Evolutionary conservation across 1,140 invertebrate species (phyloP), one percentile per base, ranked within the genome.

Genomic region (Pogonomyrmex californicus): DNA sequence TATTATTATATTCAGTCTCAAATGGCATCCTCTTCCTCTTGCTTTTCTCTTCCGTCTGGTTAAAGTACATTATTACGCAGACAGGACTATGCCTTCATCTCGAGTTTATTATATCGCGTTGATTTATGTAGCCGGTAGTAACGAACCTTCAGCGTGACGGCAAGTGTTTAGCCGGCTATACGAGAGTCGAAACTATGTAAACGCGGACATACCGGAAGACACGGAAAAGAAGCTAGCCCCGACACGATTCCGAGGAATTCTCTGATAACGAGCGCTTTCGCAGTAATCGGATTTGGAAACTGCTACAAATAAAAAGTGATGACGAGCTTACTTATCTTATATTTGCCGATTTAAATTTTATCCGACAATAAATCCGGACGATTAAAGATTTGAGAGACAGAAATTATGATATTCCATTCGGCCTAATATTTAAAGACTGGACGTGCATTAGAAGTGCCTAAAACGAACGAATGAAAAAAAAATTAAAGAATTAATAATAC

Each of bases 281-380:
- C 23, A 12, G 71, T 91, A 91, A 91, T 91, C 88, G 88, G 86
- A 91, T 91, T 87, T 85, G 71, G 23, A 90, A 92, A 90, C 81
- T 90, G 86, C 89, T 91, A 90, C 88, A 87, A 90, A 91, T 83
- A 87, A 89, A 88, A 91, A 91, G 89, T 86, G 90, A 91, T 75
- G 87, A 88, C 49, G 51, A 47, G 17, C 23, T n/a, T 12, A 60
- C 68, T 60, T 38, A 73, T 47, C 23, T 23, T 7, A 41, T 56
- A 36, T 23, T 44, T 36, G 23, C 41, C 14, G 41, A 73, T 12
- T 4, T 47, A 83, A 73, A 73, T 75, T 73, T 75, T 44, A 47
- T 75, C 54, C 44, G 12, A 58, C 23, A 23, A n/a, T 33, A 54
- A 44, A 60, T 4, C 41, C 38, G 12, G 62, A 62, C 36, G 23